Percentiles rank a stretch among this genome's conserved stretches.
phyloP scores from a whole-genome alignment of 92 coral and sea anemone species.

The Phenganax marumi region DNA sequence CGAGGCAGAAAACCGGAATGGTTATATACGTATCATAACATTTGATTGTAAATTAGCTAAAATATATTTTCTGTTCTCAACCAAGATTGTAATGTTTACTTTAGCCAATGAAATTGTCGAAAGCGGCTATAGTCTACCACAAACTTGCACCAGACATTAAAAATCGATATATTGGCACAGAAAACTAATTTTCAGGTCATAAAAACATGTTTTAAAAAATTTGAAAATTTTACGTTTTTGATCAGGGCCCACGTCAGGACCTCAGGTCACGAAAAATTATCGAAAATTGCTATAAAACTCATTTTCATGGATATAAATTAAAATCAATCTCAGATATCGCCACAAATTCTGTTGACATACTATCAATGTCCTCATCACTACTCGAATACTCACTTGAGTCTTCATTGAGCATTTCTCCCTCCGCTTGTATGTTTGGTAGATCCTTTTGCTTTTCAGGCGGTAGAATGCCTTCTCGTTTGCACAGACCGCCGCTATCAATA shows the following conservation, averaged over 20 bases:
- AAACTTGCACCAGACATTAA: too few species aligned
- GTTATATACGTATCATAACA: not conserved
- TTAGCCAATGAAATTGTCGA: slow-evolving; percentile 8
- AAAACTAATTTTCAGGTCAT: too few species aligned
- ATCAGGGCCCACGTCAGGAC: too few species aligned
- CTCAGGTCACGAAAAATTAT: too few species aligned
- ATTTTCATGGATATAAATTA: slow-evolving; percentile 74
- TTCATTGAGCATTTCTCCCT: not conserved
- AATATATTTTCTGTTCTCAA: not conserved
- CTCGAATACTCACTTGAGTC: not conserved
- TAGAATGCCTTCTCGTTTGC: not conserved
- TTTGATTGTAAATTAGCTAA: slow-evolving; percentile 1
- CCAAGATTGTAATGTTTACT: too few species aligned
- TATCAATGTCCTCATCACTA: slow-evolving; percentile 6
- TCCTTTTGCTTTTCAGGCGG: not conserved
- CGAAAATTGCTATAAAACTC: too few species aligned
- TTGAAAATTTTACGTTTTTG: too few species aligned
- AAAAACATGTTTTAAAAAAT: too few species aligned
- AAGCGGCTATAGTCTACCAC: too few species aligned
- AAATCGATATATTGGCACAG: too few species aligned
- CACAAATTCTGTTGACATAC: slow-evolving; percentile 66
- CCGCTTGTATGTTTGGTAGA: not conserved
- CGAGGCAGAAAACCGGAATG: too few species aligned
- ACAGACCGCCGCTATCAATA: not conserved
- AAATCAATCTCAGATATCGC: slow-evolving; percentile 79